Evolutionary conservation across 2,797 vertebrate genomes (phyloP).

Genomic region (Monodelphis domestica): DNA sequence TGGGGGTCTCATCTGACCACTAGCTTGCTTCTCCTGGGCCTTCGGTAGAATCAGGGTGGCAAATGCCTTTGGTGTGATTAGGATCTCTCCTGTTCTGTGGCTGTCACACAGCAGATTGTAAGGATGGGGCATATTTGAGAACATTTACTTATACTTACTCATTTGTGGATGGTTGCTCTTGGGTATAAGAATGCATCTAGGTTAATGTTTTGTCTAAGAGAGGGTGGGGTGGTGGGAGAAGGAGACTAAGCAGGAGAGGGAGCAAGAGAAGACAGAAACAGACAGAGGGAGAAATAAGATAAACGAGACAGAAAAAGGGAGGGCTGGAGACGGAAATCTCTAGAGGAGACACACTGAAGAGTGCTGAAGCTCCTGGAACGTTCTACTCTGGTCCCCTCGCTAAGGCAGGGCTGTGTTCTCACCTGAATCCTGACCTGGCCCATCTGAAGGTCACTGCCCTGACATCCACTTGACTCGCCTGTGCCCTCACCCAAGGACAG

Average conservation of each 20-base stretch:
- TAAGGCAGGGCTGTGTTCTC: not conserved
- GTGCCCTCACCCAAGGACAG: conserved; percentile 74
- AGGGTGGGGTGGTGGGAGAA: conserved; percentile 28
- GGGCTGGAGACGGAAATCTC: conserved; percentile 12
- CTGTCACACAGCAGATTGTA: conserved; percentile 19
- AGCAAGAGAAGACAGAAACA: conserved; percentile 50
- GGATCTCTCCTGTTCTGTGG: not conserved
- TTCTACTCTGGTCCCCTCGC: no score
- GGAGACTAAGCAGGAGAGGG: conserved; percentile 14
- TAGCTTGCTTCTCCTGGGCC: conserved; percentile 29
- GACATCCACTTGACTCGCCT: conserved; percentile 30
- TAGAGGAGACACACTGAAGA: not conserved
- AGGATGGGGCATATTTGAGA: conserved; percentile 28
- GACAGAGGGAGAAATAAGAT: conserved; percentile 4
- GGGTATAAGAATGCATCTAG: conserved; percentile 37
- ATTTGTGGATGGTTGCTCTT: conserved; percentile 47
- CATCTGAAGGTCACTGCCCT: not conserved
- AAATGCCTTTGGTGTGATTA: conserved; percentile 11
- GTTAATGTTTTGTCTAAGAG: conserved; percentile 52
- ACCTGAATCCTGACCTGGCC: conserved; percentile 26
- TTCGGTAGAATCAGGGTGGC: not conserved
- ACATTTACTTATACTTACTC: conserved; percentile 8
- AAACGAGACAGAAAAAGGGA: conserved; percentile 41
- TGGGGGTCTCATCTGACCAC: not conserved
- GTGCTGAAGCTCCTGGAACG: not conserved